Evolutionary conservation across 2,113 vertebrate genomes (phyloP).

Genomic region (Nyctibius bracteatus): DNA sequence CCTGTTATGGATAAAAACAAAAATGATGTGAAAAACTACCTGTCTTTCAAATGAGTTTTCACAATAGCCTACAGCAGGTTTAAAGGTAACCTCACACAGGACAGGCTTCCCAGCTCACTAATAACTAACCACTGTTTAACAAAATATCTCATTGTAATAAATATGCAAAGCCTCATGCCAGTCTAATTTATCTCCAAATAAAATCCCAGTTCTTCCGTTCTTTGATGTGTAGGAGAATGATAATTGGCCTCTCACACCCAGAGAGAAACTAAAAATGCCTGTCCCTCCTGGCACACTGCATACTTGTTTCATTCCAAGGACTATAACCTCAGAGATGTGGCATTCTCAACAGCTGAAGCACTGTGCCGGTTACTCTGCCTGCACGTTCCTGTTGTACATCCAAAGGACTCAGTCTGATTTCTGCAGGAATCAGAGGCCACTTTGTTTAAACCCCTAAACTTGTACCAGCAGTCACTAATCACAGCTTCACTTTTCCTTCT

Average conservation of each 20-base stretch:
- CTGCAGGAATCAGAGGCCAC: background rate
- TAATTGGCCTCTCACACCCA: background rate
- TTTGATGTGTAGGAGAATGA: background rate
- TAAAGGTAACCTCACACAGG: background rate
- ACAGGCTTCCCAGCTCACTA: background rate
- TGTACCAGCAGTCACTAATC: background rate
- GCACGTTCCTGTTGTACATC: background rate
- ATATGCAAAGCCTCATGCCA: background rate
- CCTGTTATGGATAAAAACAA: background rate
- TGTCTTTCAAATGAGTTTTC: background rate
- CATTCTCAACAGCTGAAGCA: background rate
- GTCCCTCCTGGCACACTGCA: background rate
- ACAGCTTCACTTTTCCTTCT: background rate
- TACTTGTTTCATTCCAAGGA: background rate
- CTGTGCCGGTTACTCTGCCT: accelerated
- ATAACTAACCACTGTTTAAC: background rate
- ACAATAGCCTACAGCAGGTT: background rate
- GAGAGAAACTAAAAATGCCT: background rate
- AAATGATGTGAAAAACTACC: background rate
- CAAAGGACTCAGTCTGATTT: background rate
- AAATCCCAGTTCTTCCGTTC: background rate
- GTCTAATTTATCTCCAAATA: background rate
- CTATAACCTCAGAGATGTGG: background rate
- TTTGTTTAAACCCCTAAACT: background rate
- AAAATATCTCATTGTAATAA: background rate